Conservation (phyloP, 1,140 invertebrate genomes). For the Drosophila eugracilis region DNA sequence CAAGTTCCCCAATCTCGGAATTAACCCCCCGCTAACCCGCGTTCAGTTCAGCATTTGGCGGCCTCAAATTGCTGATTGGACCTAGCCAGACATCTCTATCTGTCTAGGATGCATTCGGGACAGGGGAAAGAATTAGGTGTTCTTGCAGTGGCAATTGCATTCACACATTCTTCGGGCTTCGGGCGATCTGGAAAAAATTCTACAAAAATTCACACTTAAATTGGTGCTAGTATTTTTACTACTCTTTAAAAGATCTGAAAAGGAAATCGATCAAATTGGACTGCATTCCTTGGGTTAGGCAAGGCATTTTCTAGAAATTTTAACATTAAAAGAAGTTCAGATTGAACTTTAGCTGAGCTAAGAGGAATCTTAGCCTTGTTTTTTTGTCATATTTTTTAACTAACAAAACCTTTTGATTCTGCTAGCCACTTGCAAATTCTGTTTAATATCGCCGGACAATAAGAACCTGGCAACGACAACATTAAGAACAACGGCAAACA, state of each 20-base stretch:
- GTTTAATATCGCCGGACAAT: slow-evolving; percentile 7
- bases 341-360: too few relatives aligned
- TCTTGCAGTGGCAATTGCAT: slow-evolving; percentile 16
- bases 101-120: slow-evolving; percentile 2
- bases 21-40: neutral
- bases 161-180: neutral
- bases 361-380: neutral
- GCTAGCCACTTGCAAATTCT: slow-evolving; percentile 1
- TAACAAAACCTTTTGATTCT: slow-evolving; percentile 23
- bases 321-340: too few relatives aligned
- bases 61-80: slow-evolving; percentile 43
- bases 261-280: neutral
- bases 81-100: slow-evolving; percentile 38
- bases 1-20: slow-evolving; percentile 16
- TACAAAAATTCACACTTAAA: slow-evolving; percentile 16
- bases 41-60: slow-evolving; percentile 16
- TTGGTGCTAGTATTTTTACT: slow-evolving; percentile 13
- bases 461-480: neutral
- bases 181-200: neutral
- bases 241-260: neutral
- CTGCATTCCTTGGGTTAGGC: neutral
- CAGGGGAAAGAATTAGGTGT: neutral
- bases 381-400: neutral
- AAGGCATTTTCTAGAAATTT: too few relatives aligned
- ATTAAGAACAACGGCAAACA: slow-evolving; percentile 23